Conservation (phyloP, 2,113 vertebrate genomes). For the Corythaeola cristata region DNA sequence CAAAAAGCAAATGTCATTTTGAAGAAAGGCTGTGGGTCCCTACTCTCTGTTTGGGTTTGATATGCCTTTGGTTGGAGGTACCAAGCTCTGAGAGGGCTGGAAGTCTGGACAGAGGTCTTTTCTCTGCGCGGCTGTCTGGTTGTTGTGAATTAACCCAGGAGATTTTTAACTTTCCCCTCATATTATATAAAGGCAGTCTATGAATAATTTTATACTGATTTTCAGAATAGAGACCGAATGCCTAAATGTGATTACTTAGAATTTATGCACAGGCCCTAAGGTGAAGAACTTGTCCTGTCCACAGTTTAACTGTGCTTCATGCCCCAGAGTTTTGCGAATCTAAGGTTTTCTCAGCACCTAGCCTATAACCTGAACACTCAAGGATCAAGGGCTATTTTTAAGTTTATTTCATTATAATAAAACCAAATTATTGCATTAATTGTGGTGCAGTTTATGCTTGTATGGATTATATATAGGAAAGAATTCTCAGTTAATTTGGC, state of each 20-base stretch:
- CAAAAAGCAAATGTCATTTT: neutral
- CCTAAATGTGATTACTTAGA: neutral
- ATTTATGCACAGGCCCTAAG: neutral
- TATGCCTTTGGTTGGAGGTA: neutral
- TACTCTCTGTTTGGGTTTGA: neutral
- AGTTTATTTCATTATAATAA: neutral
- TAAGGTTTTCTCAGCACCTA: neutral
- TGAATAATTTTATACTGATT: neutral
- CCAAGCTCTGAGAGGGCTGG: neutral
- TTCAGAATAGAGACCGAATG: neutral
- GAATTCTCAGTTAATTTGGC: neutral
- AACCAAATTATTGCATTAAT: neutral
- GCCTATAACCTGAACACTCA: neutral
- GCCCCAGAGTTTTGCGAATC: neutral
- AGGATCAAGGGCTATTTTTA: neutral
- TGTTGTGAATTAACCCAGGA: neutral
- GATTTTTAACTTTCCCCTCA: fast-evolving
- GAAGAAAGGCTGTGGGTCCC: neutral
- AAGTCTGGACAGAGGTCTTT: fast-evolving
- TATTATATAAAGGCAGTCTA: neutral
- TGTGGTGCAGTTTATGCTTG: neutral
- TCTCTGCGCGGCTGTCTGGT: neutral
- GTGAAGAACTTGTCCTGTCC: neutral
- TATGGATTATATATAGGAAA: neutral
- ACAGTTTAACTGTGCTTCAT: neutral